phyloP scores from a whole-genome alignment of 2,797 vertebrate species.

The Denticeps clupeoides region DNA sequence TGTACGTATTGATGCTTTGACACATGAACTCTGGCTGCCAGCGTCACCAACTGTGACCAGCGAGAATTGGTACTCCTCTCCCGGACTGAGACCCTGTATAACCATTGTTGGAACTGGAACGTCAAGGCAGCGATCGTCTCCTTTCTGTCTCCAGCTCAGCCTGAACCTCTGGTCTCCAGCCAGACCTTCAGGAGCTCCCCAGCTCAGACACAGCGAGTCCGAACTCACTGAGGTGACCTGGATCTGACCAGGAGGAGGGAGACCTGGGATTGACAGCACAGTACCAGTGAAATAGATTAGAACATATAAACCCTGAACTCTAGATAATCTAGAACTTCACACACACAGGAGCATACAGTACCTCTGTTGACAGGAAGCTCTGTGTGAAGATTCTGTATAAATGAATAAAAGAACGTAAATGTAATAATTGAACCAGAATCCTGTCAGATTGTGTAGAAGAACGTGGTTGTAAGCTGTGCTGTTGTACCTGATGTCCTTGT shows the following conservation, averaged over 20 bases:
- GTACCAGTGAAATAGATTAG: no score
- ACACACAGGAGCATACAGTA: no score
- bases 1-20: constrained; percentile 6
- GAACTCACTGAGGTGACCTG: background rate
- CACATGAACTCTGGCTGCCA: background rate
- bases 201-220: constrained; percentile 1
- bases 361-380: no score
- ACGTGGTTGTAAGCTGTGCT: no score
- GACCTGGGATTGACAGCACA: constrained; percentile 3
- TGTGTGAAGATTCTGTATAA: no score
- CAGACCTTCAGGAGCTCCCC: background rate
- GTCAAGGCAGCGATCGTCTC: background rate
- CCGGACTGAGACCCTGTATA: background rate
- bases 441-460: no score
- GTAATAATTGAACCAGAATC: no score
- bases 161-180: background rate
- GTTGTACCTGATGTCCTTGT: no score
- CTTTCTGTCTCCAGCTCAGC: background rate
- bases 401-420: no score
- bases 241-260: constrained; percentile 8
- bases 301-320: no score
- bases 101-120: background rate
- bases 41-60: background rate
- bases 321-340: no score
- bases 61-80: background rate